Conservation (phyloP, 2,888 invertebrate genomes). For the Rotaria magnacalcarata region DNA sequence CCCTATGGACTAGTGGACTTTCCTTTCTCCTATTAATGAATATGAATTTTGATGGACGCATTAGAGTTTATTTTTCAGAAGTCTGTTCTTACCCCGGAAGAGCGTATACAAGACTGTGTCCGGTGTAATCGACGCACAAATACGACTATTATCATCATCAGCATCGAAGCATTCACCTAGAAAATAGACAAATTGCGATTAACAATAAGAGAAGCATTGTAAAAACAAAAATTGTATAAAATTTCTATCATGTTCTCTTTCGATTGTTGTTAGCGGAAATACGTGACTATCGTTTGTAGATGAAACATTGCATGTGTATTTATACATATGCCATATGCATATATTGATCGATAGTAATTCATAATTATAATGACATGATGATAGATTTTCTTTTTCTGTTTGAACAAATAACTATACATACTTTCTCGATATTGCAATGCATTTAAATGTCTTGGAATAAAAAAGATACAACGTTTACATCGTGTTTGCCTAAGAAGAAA, state of each 20-base stretch:
- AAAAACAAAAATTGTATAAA: not conserved
- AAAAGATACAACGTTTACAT: conserved; percentile 16
- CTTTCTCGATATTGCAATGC: conserved; percentile 24
- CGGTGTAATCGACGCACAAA: not conserved
- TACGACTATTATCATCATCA: conserved; percentile 2
- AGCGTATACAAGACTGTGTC: conserved; percentile 10
- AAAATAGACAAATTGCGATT: not conserved
- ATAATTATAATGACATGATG: not conserved
- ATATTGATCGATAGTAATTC: conserved; percentile 6
- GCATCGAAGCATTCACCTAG: conserved; percentile 27
- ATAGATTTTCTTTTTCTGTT: too few relatives aligned
- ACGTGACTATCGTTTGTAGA: not conserved
- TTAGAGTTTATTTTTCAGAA: not conserved
- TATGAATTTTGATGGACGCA: not conserved
- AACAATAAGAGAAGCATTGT: not conserved
- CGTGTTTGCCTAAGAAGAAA: not conserved
- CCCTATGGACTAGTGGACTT: not conserved
- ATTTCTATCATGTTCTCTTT: not conserved
- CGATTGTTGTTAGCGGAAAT: not conserved
- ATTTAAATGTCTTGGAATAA: not conserved
- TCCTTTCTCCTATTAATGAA: not conserved
- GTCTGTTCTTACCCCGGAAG: conserved; percentile 18
- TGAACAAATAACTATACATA: not conserved
- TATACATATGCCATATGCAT: not conserved
- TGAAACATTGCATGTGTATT: not conserved